Base-by-base conservation (phyloP, 2,113 vertebrate genomes). In the Sterrhoptilus dennistouni region DNA sequence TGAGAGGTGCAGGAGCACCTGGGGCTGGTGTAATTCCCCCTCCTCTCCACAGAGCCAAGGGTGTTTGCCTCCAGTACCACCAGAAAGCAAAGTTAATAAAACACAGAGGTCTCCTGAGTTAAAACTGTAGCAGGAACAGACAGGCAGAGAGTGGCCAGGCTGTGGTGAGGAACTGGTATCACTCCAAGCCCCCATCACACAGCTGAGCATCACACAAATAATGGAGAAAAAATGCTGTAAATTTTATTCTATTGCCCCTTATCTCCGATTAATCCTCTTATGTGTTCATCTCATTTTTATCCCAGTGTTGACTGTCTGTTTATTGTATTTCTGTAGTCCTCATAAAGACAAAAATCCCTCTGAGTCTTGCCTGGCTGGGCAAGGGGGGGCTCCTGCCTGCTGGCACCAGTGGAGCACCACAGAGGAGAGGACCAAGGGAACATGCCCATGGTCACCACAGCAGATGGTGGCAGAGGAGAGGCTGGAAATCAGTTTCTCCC, bases 181-280 rank as follows among this genome's bases (percentile, higher is more conserved):
- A 11, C 53, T 56, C 68, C 40, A n/a, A 91, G 57, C 31, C 31
- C 64, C 53, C 47, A 10, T 60, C 68, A n/a, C 4, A 1, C 76
- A 82, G 71, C 79, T 70, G 47, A 60, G 65, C 23, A 11, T 65
- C 87, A 65, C 5, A 3, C 31, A 60, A 81, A 90, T 49, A 57
- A 82, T 53, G 81, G 63, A 83, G 53, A 25, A 93, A 83, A 83
- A 95, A 68, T 36, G 76, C 87, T 90, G 53, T 12, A 3, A 40
- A 77, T 89, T 89, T 74, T 52, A 54, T 83, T 76, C 42, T 65
- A 14, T 89, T 31, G 4, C 78, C 85, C 35, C 78, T 85, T 96
- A 86, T 91, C 90, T 91, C 90, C 65, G 49, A 85, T 95, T 93
- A 96, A 93, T 95, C 91, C 87, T 89, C 93, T 93, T 87, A 75